Percentiles rank a stretch among this genome's conserved stretches.
phyloP scores from a whole-genome alignment of 2,888 invertebrate species.

The Epinotia bilunana region DNA sequence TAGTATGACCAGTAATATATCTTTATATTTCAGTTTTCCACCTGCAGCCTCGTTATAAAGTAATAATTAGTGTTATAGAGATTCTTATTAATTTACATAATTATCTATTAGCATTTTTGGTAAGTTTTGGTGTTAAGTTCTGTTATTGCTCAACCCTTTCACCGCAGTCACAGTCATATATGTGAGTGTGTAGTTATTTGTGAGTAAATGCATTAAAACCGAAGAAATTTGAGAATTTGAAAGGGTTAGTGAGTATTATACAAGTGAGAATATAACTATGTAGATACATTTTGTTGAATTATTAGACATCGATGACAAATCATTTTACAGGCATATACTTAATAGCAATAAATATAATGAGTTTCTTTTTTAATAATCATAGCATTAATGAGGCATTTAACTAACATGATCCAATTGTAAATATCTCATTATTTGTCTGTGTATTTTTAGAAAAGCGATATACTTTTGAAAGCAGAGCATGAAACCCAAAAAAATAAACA shows the following conservation, averaged over 20 bases:
- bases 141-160: conserved; percentile 17
- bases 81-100: conserved; percentile 14
- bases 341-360: background rate
- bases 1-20: background rate
- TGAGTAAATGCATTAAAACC: background rate
- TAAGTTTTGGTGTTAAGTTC: conserved; percentile 4
- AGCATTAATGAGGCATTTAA: too few species aligned
- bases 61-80: conserved; percentile 12
- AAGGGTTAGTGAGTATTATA: background rate
- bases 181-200: conserved; percentile 1
- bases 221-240: background rate
- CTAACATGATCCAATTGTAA: background rate
- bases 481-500: background rate
- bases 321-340: background rate
- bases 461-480: background rate
- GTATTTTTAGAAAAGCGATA: background rate
- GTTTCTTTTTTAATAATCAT: background rate
- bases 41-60: conserved; percentile 16
- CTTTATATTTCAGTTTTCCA: conserved; percentile 12
- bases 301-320: background rate
- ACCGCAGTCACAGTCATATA: conserved; percentile 2
- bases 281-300: background rate
- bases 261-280: background rate
- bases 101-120: conserved; percentile 10
- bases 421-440: background rate